phyloP scores from a whole-genome alignment of 1,140 invertebrate genomes.

The Coenobita brevimanus region DNA sequence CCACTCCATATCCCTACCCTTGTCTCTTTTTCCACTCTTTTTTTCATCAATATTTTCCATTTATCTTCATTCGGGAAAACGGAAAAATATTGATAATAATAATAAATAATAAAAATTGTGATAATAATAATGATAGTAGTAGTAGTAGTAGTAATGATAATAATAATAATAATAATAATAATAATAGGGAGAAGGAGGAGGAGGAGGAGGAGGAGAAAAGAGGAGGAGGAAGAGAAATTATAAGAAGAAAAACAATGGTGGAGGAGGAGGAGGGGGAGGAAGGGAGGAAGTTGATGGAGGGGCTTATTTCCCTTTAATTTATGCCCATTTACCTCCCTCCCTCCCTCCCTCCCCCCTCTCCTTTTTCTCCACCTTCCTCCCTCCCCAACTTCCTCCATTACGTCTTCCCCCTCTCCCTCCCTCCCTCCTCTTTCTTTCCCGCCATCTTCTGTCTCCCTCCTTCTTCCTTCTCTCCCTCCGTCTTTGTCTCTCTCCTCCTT shows the following conservation, averaged over 20 bases:
- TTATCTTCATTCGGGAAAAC: too few species aligned
- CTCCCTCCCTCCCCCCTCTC: background rate
- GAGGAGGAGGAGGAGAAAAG: background rate
- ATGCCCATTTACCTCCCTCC: background rate
- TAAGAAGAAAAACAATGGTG: background rate
- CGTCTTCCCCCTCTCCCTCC: background rate
- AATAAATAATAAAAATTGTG: background rate
- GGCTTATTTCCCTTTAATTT: background rate
- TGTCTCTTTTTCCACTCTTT: too few species aligned
- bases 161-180: background rate
- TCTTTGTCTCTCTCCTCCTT: background rate
- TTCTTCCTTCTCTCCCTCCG: background rate
- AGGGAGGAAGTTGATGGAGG: background rate
- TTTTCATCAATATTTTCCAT: too few species aligned
- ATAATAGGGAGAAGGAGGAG: background rate
- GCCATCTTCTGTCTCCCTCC: background rate
- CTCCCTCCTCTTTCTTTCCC: background rate
- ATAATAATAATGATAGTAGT: background rate
- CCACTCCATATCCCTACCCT: too few species aligned
- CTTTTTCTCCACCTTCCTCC: background rate
- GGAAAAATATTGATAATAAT: background rate
- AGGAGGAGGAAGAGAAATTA: background rate
- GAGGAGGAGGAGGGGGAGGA: background rate
- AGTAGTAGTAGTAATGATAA: background rate
- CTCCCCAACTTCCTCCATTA: background rate